Evolutionary conservation across 2,113 vertebrate genomes (phyloP).

Genomic region (Corythoichthys haematopterus): DNA sequence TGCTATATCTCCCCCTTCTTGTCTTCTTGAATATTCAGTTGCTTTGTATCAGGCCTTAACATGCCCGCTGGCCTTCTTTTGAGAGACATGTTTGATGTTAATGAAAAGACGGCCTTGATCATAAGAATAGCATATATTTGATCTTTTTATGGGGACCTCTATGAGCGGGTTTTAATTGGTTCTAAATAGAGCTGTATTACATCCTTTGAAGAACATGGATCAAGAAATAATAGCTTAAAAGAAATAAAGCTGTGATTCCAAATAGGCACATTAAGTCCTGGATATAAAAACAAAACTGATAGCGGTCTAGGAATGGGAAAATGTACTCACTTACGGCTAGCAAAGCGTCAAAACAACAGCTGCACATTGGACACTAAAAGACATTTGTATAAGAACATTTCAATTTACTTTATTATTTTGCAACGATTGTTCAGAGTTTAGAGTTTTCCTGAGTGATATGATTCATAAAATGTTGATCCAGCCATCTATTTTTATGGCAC

Average conservation of each 20-base stretch:
- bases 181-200: not conserved
- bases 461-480: not conserved
- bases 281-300: slow-evolving; percentile 17
- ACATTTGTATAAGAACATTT: slow-evolving; percentile 30
- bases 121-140: not conserved
- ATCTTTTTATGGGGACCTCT: not conserved
- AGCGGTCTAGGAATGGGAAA: not conserved
- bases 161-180: not conserved
- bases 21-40: not conserved
- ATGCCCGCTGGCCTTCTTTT: not conserved
- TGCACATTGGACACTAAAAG: slow-evolving; percentile 34
- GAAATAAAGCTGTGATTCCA: not conserved
- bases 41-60: not conserved
- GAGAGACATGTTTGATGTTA: slow-evolving; percentile 6
- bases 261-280: slow-evolving; percentile 3
- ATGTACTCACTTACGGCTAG: not conserved
- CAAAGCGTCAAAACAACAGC: slow-evolving; percentile 36
- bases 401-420: not conserved
- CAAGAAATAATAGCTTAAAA: not conserved
- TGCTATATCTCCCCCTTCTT: not conserved
- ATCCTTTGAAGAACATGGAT: not conserved
- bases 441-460: not conserved
- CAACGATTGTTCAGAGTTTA: not conserved
- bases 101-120: slow-evolving; percentile 12
- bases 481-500: not conserved